These are phyloP conservation scores for Rhagonycha fulva DNA, from an alignment of 2,888 invertebrate species.

Conservation along the genomic window DNA sequence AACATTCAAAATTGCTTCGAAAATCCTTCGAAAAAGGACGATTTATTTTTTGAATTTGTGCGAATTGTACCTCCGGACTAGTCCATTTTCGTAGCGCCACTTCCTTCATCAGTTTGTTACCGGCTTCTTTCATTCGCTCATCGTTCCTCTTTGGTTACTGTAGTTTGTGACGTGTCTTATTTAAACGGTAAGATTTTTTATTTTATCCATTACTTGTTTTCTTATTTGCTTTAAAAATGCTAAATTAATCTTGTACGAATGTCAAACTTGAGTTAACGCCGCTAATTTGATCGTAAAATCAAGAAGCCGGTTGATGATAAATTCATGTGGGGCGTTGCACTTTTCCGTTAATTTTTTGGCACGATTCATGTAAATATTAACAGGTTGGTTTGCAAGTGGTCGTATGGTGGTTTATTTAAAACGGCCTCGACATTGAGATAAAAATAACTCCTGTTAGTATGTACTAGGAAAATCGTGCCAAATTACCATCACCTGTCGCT, in stretches of 20 bases:
- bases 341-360: background rate
- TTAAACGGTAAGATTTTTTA: constrained; percentile 49
- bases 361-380: background rate
- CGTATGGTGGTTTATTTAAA: constrained; percentile 9
- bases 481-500: background rate
- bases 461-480: background rate
- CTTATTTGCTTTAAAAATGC: background rate
- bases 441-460: background rate
- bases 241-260: background rate
- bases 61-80: constrained; percentile 39
- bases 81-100: constrained; percentile 41
- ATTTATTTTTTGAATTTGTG: constrained; percentile 44
- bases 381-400: constrained; percentile 27
- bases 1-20: background rate
- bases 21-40: background rate
- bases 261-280: background rate
- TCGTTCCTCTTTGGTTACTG: constrained; percentile 42
- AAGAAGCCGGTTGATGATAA: background rate
- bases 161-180: constrained; percentile 52
- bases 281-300: background rate
- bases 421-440: background rate
- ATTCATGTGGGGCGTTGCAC: constrained; percentile 10
- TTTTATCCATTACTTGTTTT: background rate
- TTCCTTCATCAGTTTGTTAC: constrained; percentile 46
- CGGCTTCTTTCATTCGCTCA: constrained; percentile 53